Evolutionary conservation across 2,888 invertebrate species (phyloP), one percentile per base, ranked within the genome.

Genomic region (Volucella bombylans): DNA sequence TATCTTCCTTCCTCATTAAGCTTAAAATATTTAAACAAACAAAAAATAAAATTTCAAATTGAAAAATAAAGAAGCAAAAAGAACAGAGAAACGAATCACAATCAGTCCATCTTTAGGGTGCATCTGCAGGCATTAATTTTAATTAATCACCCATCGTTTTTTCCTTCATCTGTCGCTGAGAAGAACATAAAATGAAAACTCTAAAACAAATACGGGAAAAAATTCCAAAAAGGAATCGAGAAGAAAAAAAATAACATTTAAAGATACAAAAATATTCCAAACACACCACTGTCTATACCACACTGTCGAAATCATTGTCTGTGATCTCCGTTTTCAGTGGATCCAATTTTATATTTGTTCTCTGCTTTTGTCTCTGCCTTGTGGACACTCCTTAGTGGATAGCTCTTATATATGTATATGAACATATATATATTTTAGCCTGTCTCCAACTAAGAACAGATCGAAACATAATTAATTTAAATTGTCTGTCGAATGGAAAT

Each of bases 121-220:
- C 85, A 85, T 85, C 85, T 85, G 85, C 85, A 85, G 85, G 81
- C 85, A 81, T 85, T 85, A 85, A 85, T 85, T 85, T 85, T 85
- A 85, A 85, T 85, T 85, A 85, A 85, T 85, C 81, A 85, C 85
- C 85, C 85, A 81, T 85, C 76, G 85, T 76, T 80, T 71, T 69
- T 69, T 57, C 64, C 15, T 55, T 83, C 83, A 55, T 83, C 74
- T 83, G 83, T 79, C 69, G 59, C 67, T 80, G 55, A 50, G 45
- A 38, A 54, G 59, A 76, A 74, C 59, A 64, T 45, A 65, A 77
- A 64, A 67, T 62, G 49, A 73, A 78, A 68, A 82, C 68, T 62
- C 54, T 54, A 83, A 69, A 74, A 79, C 79, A 74, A 69, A 69
- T 74, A 54, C 43, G 38, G 45, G 79, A 69, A 54, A 67, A 69